Percentiles rank a stretch among this genome's conserved stretches.
Evolutionary conservation across 2,113 vertebrate species (phyloP).

Genomic region (Probosciger aterrimus): DNA sequence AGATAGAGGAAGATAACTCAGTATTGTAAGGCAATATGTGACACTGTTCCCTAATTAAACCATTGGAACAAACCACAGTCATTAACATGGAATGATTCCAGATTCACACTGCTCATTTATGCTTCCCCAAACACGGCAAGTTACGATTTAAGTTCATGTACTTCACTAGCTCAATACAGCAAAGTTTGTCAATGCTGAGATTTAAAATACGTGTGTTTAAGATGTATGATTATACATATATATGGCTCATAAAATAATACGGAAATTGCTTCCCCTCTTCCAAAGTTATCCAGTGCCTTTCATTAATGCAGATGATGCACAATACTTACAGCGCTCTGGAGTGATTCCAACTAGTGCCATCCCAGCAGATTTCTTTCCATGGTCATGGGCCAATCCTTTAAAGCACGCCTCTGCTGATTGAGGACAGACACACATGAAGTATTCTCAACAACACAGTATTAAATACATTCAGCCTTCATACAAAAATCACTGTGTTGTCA

Average conservation of each 20-base stretch:
- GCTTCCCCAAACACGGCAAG: neutral
- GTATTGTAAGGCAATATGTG: neutral
- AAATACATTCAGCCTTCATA: constrained; percentile 7
- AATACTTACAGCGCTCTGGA: constrained; percentile 66
- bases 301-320: constrained; percentile 69
- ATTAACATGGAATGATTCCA: neutral
- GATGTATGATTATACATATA: neutral
- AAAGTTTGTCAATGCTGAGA: neutral
- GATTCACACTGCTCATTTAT: neutral
- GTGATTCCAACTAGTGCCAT: constrained; percentile 73
- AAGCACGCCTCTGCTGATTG: constrained; percentile 65
- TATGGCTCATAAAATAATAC: constrained; percentile 55
- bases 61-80: neutral
- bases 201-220: neutral
- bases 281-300: constrained; percentile 73
- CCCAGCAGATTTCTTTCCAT: constrained; percentile 55
- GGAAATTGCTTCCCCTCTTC: constrained; percentile 57
- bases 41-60: neutral
- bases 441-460: constrained; percentile 54
- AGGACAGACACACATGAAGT: constrained; percentile 61
- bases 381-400: constrained; percentile 52
- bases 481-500: neutral
- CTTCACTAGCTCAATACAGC: neutral
- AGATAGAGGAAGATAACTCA: neutral
- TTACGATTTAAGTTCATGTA: neutral